Evolutionary conservation across 1,140 invertebrate genomes (phyloP).

Genomic region (Camponotus pennsylvanicus): DNA sequence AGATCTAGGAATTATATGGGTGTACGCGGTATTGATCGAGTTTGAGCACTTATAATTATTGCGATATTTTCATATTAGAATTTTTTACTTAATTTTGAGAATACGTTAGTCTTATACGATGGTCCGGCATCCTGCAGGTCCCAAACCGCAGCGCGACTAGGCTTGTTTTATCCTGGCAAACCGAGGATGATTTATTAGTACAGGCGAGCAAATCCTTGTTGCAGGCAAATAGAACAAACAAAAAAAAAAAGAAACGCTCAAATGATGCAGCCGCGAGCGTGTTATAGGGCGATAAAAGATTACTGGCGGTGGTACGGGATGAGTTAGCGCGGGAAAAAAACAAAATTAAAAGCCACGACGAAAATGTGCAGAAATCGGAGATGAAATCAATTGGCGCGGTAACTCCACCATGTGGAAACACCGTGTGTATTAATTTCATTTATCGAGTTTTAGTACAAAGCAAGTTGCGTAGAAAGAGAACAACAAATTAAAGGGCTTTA

Average conservation of each 20-base stretch:
- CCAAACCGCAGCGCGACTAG: constrained; percentile 5
- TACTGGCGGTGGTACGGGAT: constrained; percentile 36
- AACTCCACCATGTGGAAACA: constrained; percentile 25
- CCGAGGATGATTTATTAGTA: constrained; percentile 61
- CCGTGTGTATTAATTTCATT: constrained; percentile 51
- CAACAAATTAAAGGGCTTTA: background rate
- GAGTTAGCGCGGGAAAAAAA: constrained; percentile 40
- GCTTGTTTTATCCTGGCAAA: constrained; percentile 52
- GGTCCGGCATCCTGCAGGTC: constrained; percentile 4
- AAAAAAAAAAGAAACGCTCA: constrained; percentile 54
- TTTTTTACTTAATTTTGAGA: constrained; percentile 8
- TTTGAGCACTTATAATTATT: background rate
- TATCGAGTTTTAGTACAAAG: constrained; percentile 48
- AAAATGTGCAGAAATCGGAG: constrained; percentile 49
- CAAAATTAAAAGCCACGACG: constrained; percentile 49
- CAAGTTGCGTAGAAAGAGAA: background rate
- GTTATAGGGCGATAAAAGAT: constrained; percentile 62
- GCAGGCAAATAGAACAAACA: constrained; percentile 59
- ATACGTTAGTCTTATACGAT: background rate
- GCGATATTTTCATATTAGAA: background rate
- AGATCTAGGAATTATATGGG: background rate
- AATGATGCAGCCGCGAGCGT: constrained; percentile 58
- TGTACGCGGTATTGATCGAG: too few species aligned
- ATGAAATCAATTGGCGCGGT: constrained; percentile 58
- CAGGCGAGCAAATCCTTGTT: constrained; percentile 61